Base-by-base conservation (phyloP, 1,140 invertebrate genomes). In the Formica selysi region DNA sequence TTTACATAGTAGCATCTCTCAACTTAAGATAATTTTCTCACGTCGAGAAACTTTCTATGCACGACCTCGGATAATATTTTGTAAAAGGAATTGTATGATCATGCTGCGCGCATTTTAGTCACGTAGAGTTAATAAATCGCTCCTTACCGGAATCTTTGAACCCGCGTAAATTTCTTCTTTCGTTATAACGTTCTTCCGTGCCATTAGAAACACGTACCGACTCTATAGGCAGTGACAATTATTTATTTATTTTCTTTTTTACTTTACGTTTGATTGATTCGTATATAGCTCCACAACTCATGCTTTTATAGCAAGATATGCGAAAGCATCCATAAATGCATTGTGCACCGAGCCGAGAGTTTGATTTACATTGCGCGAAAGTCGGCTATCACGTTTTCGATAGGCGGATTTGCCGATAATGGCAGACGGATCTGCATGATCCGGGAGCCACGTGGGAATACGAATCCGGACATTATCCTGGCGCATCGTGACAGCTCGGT, bases 371-470 rank as follows among this genome's bases (percentile, higher is more conserved):
- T 73, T 80, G 74, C 85, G 86, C 86, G 73, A 88, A 91, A 89
- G 85, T 86, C 88, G 89, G 76, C 87, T 84, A 89, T 92, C 91
- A 91, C 91, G 88, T 91, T 91, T 89, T 91, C 89, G 91, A 93
- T 92, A 88, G 91, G 85, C 89, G 92, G 90, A 92, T 92, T 91
- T 87, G 64, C 87, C 89, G 91, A 93, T 92, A 92, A 93, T 92
- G 89, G 91, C 86, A 74, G 84, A 64, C 79, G 19, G 90, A 93
- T 93, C 91, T 92, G 87, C 91, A 93, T 93, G 92, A 93, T 93
- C 92, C 87, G 86, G 67, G 85, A 81, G 92, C 86, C 91, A 87
- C 76, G 73, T 90, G 90, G 90, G 91, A 92, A 92, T 92, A 92
- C 91, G 90, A 92, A 92, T 92, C 91, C 86, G 86, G 78, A 91